Base-by-base conservation (phyloP, 2,797 vertebrate genomes). In the Oreonectes daqikongensis region DNA sequence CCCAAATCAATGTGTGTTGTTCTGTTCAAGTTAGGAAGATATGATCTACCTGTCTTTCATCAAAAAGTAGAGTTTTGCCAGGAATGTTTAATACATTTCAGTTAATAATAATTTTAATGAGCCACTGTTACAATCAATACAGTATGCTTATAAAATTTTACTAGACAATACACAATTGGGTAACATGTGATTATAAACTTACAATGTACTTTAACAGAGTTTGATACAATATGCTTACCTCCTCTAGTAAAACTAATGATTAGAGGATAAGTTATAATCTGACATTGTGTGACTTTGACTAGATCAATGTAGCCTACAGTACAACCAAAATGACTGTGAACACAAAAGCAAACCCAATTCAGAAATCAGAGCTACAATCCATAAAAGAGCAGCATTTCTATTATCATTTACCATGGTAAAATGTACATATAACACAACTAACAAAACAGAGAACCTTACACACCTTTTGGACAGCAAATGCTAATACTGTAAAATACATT, bases 401-500 rank as follows among this genome's bases (percentile, higher is more conserved):
- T 24, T 28, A 50, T 35, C 14, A 50, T 64, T 40, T 26, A n/a
- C 38, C 15, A 64, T 52, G 20, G 11, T 30, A 30, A 32, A 66
- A 66, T 44, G 38, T 42, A 57, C 24, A 67, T 6, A 57, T 5
- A 57, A 55, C 10, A 24, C 35, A 30, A 55, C 5, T 48, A 30
- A 55, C 35, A 35, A 35, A 35, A 35, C 8, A 35, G n/a, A 75
- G 14, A 75, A 46, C 26, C 32, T 57, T 46, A 24, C 14, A 32
- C 5, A 4, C 59, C 28, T n/a, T n/a, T 3, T 35, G 30, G 3
- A 32, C 10, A 66, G 11, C 61, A 55, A 75, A 55, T 20, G 17
- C 3, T 67, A 75, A 44, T 20, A 22, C 4, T 67, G 72, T 12
- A 74, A 64, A 65, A 32, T 44, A 67, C 24, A 32, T 66, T 18